phyloP scores from a whole-genome alignment of 2,113 vertebrate species.

The Gymnobelideus leadbeateri region DNA sequence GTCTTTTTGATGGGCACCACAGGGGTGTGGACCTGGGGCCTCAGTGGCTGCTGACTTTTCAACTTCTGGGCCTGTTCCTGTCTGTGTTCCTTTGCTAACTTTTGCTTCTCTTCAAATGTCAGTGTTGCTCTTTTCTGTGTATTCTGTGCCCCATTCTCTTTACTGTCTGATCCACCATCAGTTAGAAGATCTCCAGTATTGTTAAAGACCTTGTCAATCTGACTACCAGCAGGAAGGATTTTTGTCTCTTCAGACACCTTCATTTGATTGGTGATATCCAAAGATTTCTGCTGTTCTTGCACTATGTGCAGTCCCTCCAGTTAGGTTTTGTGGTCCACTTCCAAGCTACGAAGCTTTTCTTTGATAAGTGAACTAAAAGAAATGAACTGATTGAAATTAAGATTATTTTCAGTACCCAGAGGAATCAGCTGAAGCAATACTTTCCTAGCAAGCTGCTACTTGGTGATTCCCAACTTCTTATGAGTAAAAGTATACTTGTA shows the following conservation, averaged over 20 bases:
- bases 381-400: conserved; percentile 99
- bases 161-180: conserved; percentile 87
- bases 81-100: conserved; percentile 96
- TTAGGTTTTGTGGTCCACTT: conserved; percentile 97
- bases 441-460: conserved; percentile 96
- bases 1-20: conserved; percentile 87
- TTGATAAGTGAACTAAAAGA: conserved; percentile 97
- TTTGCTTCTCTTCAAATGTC: conserved; percentile 97
- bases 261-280: conserved; percentile 92
- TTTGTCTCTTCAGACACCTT: conserved; percentile 88
- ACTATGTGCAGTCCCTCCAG: conserved; percentile 96
- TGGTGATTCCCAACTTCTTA: conserved; percentile 98
- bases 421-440: conserved; percentile 96
- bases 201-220: conserved; percentile 94
- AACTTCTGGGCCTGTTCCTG: conserved; percentile 97
- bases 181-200: conserved; percentile 85
- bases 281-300: conserved; percentile 96
- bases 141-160: conserved; percentile 89
- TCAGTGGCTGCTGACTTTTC: conserved; percentile 94
- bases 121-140: conserved; percentile 92
- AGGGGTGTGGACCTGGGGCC: conserved; percentile 88
- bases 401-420: conserved; percentile 97
- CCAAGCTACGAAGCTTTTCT: conserved; percentile 96
- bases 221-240: conserved; percentile 84
- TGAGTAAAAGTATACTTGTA: conserved; percentile 98